Evolutionary conservation across 2,888 invertebrate species (phyloP).

Genomic region (Seira sanloemensis): DNA sequence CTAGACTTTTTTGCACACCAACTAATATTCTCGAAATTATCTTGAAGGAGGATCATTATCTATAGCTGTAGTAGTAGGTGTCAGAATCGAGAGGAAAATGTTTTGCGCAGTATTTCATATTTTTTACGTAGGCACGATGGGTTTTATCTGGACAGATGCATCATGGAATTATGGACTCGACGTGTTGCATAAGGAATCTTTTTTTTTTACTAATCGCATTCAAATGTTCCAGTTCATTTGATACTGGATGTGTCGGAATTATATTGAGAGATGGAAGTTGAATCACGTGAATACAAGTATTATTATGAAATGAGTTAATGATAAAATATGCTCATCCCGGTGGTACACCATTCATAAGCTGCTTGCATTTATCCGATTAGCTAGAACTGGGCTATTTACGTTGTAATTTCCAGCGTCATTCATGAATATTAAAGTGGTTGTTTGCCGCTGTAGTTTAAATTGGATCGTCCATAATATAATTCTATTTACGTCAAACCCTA

Average conservation of each 20-base stretch:
- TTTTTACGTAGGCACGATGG: background rate
- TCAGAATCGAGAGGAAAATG: background rate
- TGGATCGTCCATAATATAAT: too few species aligned
- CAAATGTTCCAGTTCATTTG: background rate
- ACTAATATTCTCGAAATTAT: background rate
- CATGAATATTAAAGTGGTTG: too few species aligned
- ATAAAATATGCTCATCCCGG: background rate
- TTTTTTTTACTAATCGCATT: background rate
- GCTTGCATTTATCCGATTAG: too few species aligned
- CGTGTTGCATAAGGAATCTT: background rate
- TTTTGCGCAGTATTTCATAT: background rate
- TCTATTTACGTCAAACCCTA: background rate
- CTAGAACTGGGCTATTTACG: too few species aligned
- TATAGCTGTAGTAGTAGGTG: background rate
- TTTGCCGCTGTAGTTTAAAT: too few species aligned
- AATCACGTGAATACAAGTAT: too few species aligned
- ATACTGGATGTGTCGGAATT: background rate
- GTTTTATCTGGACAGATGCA: background rate
- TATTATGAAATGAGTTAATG: background rate
- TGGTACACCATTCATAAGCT: background rate
- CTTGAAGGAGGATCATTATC: background rate
- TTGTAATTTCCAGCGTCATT: too few species aligned
- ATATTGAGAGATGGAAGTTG: too few species aligned
- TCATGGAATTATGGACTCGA: background rate
- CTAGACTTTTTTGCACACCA: background rate